Evolutionary conservation across 2,888 invertebrate species (phyloP).

Genomic region (Pardosa pseudoannulata): DNA sequence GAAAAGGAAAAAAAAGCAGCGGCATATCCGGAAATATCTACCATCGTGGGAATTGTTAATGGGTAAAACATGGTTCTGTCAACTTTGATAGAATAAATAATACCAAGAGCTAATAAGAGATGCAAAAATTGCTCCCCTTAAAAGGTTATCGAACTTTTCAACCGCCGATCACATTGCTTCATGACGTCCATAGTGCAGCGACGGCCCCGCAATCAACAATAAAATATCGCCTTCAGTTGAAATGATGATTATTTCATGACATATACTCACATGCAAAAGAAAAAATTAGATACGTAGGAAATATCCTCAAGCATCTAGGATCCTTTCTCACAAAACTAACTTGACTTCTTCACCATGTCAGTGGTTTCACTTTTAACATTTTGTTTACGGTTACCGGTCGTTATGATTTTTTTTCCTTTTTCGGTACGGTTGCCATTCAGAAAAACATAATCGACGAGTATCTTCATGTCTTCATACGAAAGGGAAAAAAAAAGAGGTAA

Average conservation of each 20-base stretch:
- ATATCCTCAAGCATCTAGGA: neutral
- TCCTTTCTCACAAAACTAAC: neutral
- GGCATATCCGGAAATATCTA: neutral
- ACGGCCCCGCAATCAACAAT: neutral
- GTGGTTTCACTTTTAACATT: conserved; percentile 19
- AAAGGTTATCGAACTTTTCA: neutral
- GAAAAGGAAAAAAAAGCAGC: neutral
- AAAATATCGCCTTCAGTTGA: neutral
- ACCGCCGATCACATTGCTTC: neutral
- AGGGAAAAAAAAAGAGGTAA: neutral
- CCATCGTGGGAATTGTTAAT: neutral
- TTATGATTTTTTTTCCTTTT: neutral
- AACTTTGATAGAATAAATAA: conserved; percentile 7
- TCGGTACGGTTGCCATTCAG: neutral
- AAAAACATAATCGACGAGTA: neutral
- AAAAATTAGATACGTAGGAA: too few relatives aligned
- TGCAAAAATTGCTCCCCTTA: neutral
- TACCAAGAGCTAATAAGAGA: neutral
- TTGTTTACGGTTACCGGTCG: conserved; percentile 18
- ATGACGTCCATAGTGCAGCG: conserved; percentile 7
- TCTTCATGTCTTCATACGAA: neutral
- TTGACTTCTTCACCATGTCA: conserved; percentile 12
- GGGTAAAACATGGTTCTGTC: conserved; percentile 9
- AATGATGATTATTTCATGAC: conserved; percentile 23
- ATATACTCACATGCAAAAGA: neutral